Conservation (phyloP, 2,113 vertebrate genomes). For the Osmerus mordax region DNA sequence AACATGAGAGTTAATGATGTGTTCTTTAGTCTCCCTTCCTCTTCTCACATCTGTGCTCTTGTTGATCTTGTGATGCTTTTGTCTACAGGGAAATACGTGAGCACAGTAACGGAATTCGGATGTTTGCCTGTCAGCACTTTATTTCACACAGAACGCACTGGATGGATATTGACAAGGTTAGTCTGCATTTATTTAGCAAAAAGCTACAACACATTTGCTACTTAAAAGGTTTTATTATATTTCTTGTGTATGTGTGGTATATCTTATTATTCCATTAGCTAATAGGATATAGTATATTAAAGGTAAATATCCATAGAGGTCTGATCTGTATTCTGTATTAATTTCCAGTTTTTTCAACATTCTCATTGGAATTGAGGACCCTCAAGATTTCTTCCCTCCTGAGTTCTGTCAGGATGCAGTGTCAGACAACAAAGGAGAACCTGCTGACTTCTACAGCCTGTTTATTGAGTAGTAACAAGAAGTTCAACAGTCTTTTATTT, state of each 20-base stretch:
- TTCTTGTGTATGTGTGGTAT: background rate
- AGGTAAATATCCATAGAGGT: background rate
- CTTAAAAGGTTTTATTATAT: background rate
- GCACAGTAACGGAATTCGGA: slow-evolving; percentile 61
- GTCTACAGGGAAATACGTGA: slow-evolving; percentile 43
- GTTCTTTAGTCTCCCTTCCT: background rate
- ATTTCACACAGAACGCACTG: slow-evolving; percentile 17
- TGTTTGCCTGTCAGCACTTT: slow-evolving; percentile 52
- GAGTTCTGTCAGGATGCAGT: slow-evolving; percentile 24
- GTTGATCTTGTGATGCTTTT: background rate
- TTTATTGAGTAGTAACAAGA: slow-evolving; percentile 20
- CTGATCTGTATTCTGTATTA: background rate
- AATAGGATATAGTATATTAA: background rate
- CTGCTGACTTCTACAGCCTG: slow-evolving; percentile 40
- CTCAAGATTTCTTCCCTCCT: slow-evolving; percentile 48
- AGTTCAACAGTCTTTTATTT: background rate
- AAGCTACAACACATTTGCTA: background rate
- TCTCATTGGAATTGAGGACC: slow-evolving; percentile 57
- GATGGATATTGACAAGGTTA: slow-evolving; percentile 54
- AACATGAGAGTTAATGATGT: background rate
- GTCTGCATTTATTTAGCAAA: slow-evolving; percentile 1
- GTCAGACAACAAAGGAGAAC: slow-evolving; percentile 12
- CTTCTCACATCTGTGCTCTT: background rate
- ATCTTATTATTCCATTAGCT: background rate
- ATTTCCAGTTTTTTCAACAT: slow-evolving; percentile 63